Evolutionary conservation across 1,140 invertebrate genomes (phyloP), one percentile per base, ranked within the genome.

Genomic region (Diploscapter pachys): DNA sequence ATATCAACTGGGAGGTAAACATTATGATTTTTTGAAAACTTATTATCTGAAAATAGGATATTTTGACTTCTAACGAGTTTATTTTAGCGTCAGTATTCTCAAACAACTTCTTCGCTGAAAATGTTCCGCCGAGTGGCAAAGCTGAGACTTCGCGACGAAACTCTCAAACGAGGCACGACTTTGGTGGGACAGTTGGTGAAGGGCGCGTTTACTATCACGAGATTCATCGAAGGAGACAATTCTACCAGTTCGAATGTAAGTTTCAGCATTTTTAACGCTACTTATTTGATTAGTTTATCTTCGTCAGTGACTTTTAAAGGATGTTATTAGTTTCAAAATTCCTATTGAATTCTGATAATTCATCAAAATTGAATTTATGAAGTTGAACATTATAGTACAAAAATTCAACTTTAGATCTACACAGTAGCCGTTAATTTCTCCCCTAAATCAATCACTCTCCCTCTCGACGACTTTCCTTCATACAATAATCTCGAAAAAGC

Each of bases 1-100:
- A 77, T 63, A 79, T 79, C 11, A 79, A 79, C 63, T 79, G 76
- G 76, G 65, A 71, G 75, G 75, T 77, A 78, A 9, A 6, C 50
- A 8, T 11, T 53, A 5, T 50, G 11, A 52, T 6, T 53, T 73
- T 9, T 59, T 59, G 57, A 11, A 11, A 11, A 11, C 57, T 13
- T 9, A 11, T 11, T 11, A 59, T 9, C 57, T 59, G 57, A 59
- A 59, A 59, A 13, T 11, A 13, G 6, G 48, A 4, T 48, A 11
- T 5, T n/a, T 11, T 49, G 31, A 72, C 8, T 31, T 9, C 8
- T 67, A 50, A 78, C 0, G 50, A 50, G n/a, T 78, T n/a, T 52
- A 5, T 78, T 77, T 77, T 57, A 77, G 63, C 63, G 73, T 52
- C 78, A 79, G 57, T 79, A 79, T 68, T 9, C 53, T 2, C 55